Conservation (phyloP, 2,797 vertebrate genomes). For the Margarornis squamiger region DNA sequence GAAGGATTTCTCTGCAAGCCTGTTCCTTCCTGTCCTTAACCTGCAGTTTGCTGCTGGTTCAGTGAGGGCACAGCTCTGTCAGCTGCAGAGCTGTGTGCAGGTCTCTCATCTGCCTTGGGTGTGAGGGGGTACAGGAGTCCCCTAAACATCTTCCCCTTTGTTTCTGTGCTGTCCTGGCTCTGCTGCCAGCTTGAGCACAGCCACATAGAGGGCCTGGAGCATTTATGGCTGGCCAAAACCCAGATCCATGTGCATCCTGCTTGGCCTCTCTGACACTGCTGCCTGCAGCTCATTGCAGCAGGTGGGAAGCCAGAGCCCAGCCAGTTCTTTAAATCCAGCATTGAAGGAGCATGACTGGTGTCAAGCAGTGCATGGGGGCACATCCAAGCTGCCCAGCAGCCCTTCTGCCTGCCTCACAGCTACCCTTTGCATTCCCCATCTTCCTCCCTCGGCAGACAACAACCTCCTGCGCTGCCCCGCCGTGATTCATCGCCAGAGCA, state of each 20-base stretch:
- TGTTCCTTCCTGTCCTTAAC: neutral
- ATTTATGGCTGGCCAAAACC: neutral
- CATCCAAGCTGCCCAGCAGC: neutral
- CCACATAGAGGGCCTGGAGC: neutral
- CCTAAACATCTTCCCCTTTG: neutral
- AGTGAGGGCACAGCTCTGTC: neutral
- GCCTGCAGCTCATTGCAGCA: neutral
- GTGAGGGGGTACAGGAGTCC: neutral
- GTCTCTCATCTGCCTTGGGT: neutral
- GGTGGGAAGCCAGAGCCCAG: neutral
- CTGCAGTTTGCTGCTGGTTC: neutral
- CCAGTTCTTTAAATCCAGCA: neutral
- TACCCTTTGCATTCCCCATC: neutral
- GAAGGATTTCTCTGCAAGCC: neutral
- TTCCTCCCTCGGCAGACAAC: constrained; percentile 18
- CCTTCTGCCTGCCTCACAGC: neutral
- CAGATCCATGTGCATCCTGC: neutral
- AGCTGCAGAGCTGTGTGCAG: neutral
- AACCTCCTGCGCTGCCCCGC: constrained; percentile 20
- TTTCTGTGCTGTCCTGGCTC: neutral
- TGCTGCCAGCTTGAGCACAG: neutral
- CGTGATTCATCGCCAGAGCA: constrained; percentile 56
- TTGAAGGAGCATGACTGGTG: neutral
- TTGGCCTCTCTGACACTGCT: neutral
- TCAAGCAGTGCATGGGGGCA: neutral